Conservation (phyloP, 2,113 vertebrate species). For the Triplophysa rosa region DNA sequence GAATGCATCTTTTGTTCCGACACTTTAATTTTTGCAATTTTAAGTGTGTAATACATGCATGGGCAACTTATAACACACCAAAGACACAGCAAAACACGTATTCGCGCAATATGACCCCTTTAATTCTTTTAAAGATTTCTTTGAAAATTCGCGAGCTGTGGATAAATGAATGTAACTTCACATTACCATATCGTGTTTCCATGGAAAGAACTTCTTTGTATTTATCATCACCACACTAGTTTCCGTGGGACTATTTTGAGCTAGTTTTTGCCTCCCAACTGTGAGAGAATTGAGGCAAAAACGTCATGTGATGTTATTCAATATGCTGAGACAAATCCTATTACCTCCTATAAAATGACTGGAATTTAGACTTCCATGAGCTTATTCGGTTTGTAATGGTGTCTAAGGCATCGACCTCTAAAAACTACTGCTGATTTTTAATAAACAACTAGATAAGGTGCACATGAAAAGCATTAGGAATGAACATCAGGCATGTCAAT, state of each 20-base stretch:
- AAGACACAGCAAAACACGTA: too few relatives aligned
- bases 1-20: too few relatives aligned
- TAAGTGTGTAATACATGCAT: too few relatives aligned
- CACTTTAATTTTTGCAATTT: too few relatives aligned
- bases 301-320: constrained; percentile 40
- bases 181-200: not conserved
- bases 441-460: not conserved
- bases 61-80: too few relatives aligned
- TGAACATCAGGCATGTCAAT: not conserved
- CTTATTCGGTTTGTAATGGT: not conserved
- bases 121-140: not conserved
- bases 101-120: too few relatives aligned
- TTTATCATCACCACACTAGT: constrained; percentile 2
- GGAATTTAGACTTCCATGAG: constrained; percentile 32
- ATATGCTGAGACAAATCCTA: constrained; percentile 41
- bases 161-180: not conserved
- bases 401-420: not conserved
- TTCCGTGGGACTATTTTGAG: not conserved
- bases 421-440: not conserved
- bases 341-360: constrained; percentile 38
- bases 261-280: constrained; percentile 7
- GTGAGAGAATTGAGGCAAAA: constrained; percentile 19
- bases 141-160: not conserved
- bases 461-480: not conserved
- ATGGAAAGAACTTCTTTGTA: not conserved